Evolutionary conservation across 2,888 invertebrate genomes (phyloP), one percentile per base, ranked within the genome.

Genomic region (Synanthedon myopaeformis): DNA sequence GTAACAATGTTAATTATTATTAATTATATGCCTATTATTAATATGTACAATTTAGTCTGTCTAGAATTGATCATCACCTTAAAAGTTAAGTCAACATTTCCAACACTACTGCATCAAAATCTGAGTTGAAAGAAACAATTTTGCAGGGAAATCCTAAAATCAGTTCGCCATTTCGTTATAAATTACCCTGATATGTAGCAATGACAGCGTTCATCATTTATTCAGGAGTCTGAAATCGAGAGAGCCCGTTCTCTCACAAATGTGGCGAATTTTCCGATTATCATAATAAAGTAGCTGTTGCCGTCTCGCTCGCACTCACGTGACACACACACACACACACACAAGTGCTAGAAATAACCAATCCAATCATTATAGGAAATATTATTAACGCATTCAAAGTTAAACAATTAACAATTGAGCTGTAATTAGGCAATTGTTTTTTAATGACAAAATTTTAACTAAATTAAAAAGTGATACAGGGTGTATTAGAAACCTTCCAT

Each of bases 241-340:
- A 62, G 64, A 61, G 64, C 63, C 61, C 60, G 56, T 65, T 61
- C 66, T 67, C 69, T 64, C n/a, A 65, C 74, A 72, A 74, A 76
- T 77, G 74, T 73, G 73, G 72, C 67, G 72, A 78, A 80, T 79
- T 74, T 75, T 71, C 70, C 72, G 78, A 82, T 82, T 82, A 81
- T 80, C 79, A 82, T 82, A 81, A 81, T 81, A 78, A 74, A 82
- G 79, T 76, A 77, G 75, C 59, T 45, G 35, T 41, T 13, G 42
- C 60, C 57, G 54, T 79, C 75, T 56, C 61, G 62, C 56, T 76
- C 59, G 42, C 49, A 53, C 63, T 64, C 67, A 68, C 68, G 63
- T 65, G 45, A 35, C n/a, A 4, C 3, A 19, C 48, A 3, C 35
- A 41, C 2, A 35, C n/a, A 4, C 3, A 19, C 48, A 3, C 35